Evolutionary conservation across 1,140 invertebrate genomes (phyloP).

Genomic region (Charaxes varanes): DNA sequence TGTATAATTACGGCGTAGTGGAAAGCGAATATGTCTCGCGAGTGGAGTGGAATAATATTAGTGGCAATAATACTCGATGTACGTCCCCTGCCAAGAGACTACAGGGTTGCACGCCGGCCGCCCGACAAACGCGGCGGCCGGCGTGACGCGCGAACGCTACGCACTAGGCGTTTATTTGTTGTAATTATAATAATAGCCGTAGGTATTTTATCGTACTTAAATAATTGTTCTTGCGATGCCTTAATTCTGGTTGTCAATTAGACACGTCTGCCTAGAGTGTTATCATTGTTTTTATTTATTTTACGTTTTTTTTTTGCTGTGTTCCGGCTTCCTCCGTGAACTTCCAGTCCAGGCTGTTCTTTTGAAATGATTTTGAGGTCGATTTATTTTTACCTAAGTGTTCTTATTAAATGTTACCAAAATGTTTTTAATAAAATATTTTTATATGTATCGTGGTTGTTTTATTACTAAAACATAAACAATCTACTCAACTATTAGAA

Average conservation of each 20-base stretch:
- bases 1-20: conserved; percentile 67
- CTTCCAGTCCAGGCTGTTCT: conserved; percentile 75
- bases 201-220: conserved; percentile 75
- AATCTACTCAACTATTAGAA: too few relatives aligned
- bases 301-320: conserved; percentile 70
- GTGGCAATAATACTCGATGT: conserved; percentile 73
- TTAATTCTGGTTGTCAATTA: conserved; percentile 77
- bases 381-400: conserved; percentile 77
- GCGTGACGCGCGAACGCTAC: conserved; percentile 45
- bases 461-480: conserved; percentile 40
- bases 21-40: conserved; percentile 66
- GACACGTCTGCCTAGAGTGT: conserved; percentile 74
- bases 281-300: conserved; percentile 73
- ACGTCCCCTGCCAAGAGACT: conserved; percentile 57
- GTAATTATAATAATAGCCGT: conserved; percentile 74
- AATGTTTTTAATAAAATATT: conserved; percentile 77
- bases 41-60: conserved; percentile 54
- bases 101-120: conserved; percentile 36
- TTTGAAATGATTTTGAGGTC: conserved; percentile 75
- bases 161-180: conserved; percentile 72
- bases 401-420: conserved; percentile 77
- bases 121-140: conserved; percentile 20
- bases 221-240: conserved; percentile 76
- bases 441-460: conserved; percentile 70
- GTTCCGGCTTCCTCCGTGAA: conserved; percentile 74